Base-by-base conservation (phyloP, 2,797 vertebrate genomes). In the Sebastes taczanowskii region DNA sequence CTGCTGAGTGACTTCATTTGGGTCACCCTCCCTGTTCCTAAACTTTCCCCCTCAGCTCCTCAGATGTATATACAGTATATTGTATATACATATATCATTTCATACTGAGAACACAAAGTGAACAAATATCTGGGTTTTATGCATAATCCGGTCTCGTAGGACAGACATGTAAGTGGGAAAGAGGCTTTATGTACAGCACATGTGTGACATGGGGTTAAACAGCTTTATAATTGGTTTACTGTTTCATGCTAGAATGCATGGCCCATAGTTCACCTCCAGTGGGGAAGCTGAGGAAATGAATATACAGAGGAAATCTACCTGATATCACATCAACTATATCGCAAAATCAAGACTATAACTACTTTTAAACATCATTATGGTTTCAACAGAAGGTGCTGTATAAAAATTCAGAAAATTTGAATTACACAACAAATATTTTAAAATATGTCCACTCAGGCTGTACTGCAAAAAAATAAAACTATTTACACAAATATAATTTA, bases 141-240 rank as follows among this genome's bases (percentile, higher is more conserved):
- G 38, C 23, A 2, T 18, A 35, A 11, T 1, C 35, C 11, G 34
- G 42, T 69, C 38, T 22, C 67, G 25, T 32, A 13, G 53, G 59
- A 9, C 53, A 34, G 62, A 69, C 9, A 23, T 58, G 53, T 27
- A 62, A 68, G 75, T 53, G 35, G 35, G 70, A 64, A 78, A 87
- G 82, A 90, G 77, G 92, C 81, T 93, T 91, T 89, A 25, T 80
- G 78, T 67, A 2, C 49, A 46, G 79, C 64, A 2, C 49, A 46
- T 81, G 79, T 69, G 86, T 92, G 87, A 87, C 86, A 3, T 10
- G 1, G 55, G 52, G 87, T 87, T 90, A 85, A 91, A 89, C 83
- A 74, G 89, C 87, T 90, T 67, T 70, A 65, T 90, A 92, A 93
- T 83, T 79, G 87, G 90, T 89, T 92, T 93, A 92, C 65, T 53